Percentiles rank a stretch among this genome's conserved stretches.
Conservation (phyloP, 2,888 invertebrate genomes). For the Ommatoiulus sabulosus region DNA sequence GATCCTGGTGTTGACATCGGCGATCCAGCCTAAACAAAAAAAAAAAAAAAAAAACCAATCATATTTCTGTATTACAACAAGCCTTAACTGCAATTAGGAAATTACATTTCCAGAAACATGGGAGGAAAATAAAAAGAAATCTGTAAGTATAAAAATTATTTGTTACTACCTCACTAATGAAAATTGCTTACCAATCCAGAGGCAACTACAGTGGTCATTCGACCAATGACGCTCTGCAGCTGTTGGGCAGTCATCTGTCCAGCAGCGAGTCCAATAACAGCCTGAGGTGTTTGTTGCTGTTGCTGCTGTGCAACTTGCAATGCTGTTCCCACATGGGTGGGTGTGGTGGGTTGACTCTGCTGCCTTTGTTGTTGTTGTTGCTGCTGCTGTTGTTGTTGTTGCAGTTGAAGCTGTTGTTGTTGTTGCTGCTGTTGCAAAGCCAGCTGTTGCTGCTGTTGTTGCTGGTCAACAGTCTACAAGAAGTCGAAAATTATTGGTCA, state of each 20-base stretch:
- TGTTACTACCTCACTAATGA: background rate
- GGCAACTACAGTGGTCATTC: constrained; percentile 47
- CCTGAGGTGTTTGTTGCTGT: background rate
- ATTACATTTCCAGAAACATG: no score
- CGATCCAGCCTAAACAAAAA: background rate
- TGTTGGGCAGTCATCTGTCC: constrained; percentile 52
- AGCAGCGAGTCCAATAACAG: constrained; percentile 41
- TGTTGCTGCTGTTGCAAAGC: background rate
- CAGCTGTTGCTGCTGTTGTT: background rate
- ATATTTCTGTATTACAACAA: no score
- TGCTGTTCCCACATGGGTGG: background rate
- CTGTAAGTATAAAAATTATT: background rate
- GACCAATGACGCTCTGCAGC: constrained; percentile 53
- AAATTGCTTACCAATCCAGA: constrained; percentile 34
- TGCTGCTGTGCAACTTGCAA: background rate
- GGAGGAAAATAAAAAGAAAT: background rate
- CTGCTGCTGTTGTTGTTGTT: background rate
- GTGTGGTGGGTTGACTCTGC: background rate
- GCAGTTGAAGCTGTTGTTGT: background rate
- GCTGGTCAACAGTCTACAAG: background rate
- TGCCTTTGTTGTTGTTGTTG: constrained; percentile 36
- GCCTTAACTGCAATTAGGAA: no score
- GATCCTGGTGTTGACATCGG: background rate
- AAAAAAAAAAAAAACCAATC: no score
- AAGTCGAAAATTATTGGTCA: background rate